phyloP scores from a whole-genome alignment of 2,797 vertebrate species.

The Poeciliopsis paucimaculata region DNA sequence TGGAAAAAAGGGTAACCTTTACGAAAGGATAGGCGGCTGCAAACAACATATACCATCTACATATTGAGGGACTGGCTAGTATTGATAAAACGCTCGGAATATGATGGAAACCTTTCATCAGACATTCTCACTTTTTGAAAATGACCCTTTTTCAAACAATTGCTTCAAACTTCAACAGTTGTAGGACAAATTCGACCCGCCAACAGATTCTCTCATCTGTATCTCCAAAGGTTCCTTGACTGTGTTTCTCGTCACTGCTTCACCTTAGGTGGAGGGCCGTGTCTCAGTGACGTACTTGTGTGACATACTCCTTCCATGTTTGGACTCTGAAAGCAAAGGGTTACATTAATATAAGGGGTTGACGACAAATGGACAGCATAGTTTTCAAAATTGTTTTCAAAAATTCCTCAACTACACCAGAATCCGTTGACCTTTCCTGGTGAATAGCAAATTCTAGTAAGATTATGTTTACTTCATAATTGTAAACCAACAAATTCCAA shows the following conservation, averaged over 20 bases:
- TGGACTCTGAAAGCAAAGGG: background rate
- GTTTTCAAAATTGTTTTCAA: background rate
- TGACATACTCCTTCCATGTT: background rate
- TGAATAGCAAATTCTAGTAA: background rate
- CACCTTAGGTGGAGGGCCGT: background rate
- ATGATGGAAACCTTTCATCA: background rate
- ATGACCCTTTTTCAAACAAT: background rate
- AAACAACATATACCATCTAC: background rate
- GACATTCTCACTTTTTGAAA: background rate
- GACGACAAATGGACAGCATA: background rate
- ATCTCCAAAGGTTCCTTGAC: background rate
- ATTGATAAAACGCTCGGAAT: background rate
- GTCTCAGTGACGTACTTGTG: background rate
- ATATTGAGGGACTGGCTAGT: background rate
- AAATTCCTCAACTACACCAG: background rate
- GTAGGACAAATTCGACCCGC: background rate
- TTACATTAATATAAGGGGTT: background rate
- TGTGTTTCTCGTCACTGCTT: background rate
- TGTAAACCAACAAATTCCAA: background rate
- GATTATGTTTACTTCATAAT: background rate
- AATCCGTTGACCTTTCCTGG: background rate
- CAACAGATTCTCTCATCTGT: background rate
- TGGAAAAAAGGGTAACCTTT: background rate
- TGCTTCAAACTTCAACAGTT: background rate
- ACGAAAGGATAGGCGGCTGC: background rate